These are phyloP conservation scores for Tholera decimalis DNA, from an alignment of 2,888 invertebrate genomes.

Conservation along the genomic window DNA sequence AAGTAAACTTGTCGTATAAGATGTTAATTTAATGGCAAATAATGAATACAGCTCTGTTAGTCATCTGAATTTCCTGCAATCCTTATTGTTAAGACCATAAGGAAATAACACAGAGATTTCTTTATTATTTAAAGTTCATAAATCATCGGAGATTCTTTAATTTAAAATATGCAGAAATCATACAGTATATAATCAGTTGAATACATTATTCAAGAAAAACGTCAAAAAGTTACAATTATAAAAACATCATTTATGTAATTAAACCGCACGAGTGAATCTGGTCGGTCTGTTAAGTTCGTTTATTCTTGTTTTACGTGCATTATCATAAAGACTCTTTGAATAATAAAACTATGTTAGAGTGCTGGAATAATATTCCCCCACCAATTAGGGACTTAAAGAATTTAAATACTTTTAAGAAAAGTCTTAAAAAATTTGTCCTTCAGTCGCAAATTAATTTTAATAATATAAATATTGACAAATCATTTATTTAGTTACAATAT, in stretches of 20 bases:
- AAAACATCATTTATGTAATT: neutral
- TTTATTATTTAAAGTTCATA: conserved; percentile 10
- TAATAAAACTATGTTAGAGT: neutral
- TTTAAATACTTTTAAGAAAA: no score
- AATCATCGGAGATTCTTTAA: neutral
- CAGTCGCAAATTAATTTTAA: no score
- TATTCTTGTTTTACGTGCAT: conserved; percentile 9
- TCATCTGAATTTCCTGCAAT: conserved; percentile 47
- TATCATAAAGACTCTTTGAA: neutral
- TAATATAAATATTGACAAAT: no score
- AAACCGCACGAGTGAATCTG: neutral
- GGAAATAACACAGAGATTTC: conserved; percentile 37
- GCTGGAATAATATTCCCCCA: no score
- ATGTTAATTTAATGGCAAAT: conserved; percentile 52
- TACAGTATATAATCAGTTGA: neutral
- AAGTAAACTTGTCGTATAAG: conserved; percentile 32
- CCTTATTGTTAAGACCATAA: conserved; percentile 13
- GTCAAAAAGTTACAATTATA: conserved; percentile 6
- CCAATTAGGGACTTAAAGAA: no score
- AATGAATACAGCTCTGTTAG: conserved; percentile 31
- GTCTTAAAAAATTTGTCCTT: no score
- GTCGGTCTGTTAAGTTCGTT: neutral
- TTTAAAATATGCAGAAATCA: neutral
- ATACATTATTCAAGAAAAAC: conserved; percentile 4
- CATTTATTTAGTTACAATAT: no score